These are phyloP conservation scores for Mormyrops boulengeri DNA, from an alignment of 2,797 vertebrate genomes.

Conservation along the genomic window DNA sequence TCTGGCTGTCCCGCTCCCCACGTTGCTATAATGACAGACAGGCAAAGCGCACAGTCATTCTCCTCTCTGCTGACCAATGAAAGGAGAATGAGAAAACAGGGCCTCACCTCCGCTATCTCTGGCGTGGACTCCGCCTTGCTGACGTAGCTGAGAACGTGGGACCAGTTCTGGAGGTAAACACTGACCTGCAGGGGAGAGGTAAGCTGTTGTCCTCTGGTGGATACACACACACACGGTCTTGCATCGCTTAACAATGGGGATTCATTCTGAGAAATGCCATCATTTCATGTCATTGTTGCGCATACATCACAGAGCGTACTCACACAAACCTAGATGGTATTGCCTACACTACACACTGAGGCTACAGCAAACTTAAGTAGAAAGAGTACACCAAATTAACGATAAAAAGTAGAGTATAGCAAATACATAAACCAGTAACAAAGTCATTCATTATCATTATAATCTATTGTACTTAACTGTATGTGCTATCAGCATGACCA, in stretches of 20 bases:
- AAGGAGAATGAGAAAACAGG: neutral
- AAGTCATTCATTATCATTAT: neutral
- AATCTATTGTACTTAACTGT: neutral
- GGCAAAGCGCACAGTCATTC: neutral
- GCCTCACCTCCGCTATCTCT: constrained; percentile 89
- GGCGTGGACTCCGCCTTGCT: constrained; percentile 98
- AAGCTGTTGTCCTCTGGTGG: constrained; percentile 5
- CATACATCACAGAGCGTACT: neutral
- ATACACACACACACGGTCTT: neutral
- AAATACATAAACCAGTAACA: neutral
- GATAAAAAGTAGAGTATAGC: neutral
- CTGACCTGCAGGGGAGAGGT: constrained; percentile 72
- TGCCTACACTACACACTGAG: neutral
- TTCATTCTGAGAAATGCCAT: neutral
- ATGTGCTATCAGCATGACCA: neutral
- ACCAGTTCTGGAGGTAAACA: constrained; percentile 98
- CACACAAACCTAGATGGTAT: neutral
- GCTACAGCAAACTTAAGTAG: neutral
- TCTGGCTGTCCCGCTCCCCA: constrained; percentile 94
- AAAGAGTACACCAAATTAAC: neutral
- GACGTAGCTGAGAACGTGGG: constrained; percentile 95
- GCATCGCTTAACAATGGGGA: neutral
- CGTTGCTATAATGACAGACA: constrained; percentile 69
- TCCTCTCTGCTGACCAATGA: neutral
- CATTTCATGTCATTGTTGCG: neutral